Evolutionary conservation across 2,888 invertebrate species (phyloP), one percentile per base, ranked within the genome.

Genomic region (Cremastobaeus sp.): DNA sequence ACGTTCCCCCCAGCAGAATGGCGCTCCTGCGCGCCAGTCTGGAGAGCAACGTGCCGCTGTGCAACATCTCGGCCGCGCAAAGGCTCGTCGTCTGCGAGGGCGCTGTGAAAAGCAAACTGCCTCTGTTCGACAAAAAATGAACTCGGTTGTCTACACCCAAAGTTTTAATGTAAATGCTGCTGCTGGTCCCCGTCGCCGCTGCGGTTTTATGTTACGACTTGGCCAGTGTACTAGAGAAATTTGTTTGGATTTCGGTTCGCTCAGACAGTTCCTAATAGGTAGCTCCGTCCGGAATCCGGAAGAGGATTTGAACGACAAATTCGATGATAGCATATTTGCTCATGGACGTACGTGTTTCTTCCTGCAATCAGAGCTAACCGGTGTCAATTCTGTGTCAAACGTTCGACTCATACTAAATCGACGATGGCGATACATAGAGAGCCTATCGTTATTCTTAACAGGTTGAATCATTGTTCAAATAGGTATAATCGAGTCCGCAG

Each of bases 71-170:
- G 1, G 90, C 90, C 28, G 91, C 91, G 77, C 92, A 92, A 81
- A 89, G 94, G 41, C 90, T 95, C 77, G 92, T 93, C 84, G 91
- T 96, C 28, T 96, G 95, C 88, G 95, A 95, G 84, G 96, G 96
- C 76, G 95, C 95, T 52, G 96, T 96, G 69, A 91, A 92, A 83
- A 95, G 95, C 54, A 96, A 96, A 88, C 90, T 96, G 84, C 94
- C 94, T 76, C 91, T 96, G 34, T 96, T 96, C 88, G 96, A 96
- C 88, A 94, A 92, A 84, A 90, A 92, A 84, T 91, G 83, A 87
- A 25, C 25, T 8, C 25, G 17, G 14, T 11, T 3, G 9, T 4
- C 73, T 68, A 74, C n/a, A 25, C 45, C 21, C 20, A 43, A 20
- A 25, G 25, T 8, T 25, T 25, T 25, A 25, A 25, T 25, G 5